Evolutionary conservation across 2,888 invertebrate species (phyloP), one percentile per base, ranked within the genome.

Genomic region (Hydriomena furcata): DNA sequence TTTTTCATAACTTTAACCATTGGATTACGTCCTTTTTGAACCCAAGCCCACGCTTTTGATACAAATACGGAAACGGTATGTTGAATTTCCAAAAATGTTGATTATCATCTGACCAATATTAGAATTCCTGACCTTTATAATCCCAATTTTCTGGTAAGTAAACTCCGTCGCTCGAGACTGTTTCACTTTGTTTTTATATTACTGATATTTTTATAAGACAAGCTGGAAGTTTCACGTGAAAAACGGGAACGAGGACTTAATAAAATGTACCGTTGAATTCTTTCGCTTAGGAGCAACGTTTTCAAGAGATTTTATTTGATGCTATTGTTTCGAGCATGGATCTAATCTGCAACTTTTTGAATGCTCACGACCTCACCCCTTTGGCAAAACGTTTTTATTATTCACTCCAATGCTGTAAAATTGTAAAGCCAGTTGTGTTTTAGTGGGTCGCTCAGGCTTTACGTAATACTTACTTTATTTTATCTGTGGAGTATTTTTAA

Each of bases 311-410:
- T 60, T 56, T 51, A 55, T 56, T 54, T 45, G 53, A 40, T 7
- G 40, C 53, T 42, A 58, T 58, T 61, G 52, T 61, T 56, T 58
- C 27, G 21, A 56, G 31, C 44, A 50, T 47, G 42, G 37, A 55
- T 59, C 45, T 60, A 49, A 53, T 53, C 44, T 36, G 43, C n/a
- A 52, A 55, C 55, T 44, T 44, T 55, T 10, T 34, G 21, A 55
- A 43, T 31, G 52, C 45, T 56, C 36, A 37, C 41, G 23, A 46
- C 20, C 42, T 37, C 23, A 31, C 28, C 36, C 37, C 11, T 42
- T 32, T 32, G n/a, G 30, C 27, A 13, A 36, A 50, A 40, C 13
- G 17, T 20, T 52, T 42, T 47, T 46, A 37, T 47, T 46, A 45
- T 45, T 51, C 35, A 23, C 36, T 30, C 25, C 21, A 27, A 34